Conservation (phyloP, 2,113 vertebrate species). For the Chaetura pelagica region DNA sequence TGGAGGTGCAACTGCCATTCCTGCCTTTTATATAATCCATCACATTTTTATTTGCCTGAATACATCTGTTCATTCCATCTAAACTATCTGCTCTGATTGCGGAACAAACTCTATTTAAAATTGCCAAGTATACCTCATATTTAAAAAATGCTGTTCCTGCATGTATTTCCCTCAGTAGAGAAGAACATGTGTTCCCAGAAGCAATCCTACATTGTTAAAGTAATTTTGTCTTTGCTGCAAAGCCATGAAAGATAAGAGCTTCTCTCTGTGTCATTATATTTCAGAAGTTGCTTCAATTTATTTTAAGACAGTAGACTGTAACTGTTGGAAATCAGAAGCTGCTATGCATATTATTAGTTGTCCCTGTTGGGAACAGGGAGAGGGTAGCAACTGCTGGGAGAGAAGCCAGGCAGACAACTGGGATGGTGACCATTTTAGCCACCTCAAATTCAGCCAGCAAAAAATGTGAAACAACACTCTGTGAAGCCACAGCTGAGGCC, state of each 20-base stretch:
- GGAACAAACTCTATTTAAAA: neutral
- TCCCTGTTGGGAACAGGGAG: neutral
- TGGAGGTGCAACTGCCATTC: neutral
- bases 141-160: neutral
- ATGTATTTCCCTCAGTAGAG: neutral
- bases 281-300: neutral
- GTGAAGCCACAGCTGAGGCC: neutral
- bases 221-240: neutral
- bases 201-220: neutral
- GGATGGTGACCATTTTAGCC: neutral
- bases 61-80: neutral
- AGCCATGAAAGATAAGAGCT: neutral
- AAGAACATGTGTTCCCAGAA: neutral
- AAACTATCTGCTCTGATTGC: neutral
- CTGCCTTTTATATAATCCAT: neutral
- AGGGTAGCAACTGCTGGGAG: neutral
- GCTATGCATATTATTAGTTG: neutral
- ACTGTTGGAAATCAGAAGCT: neutral
- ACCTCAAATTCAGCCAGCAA: neutral
- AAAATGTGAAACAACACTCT: neutral
- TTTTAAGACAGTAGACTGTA: neutral
- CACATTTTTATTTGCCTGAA: neutral
- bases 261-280: neutral
- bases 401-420: neutral
- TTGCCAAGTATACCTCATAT: neutral